These are phyloP conservation scores for Spilogale gracilis DNA, from an alignment of 2,113 vertebrate species.

Conservation along the genomic window DNA sequence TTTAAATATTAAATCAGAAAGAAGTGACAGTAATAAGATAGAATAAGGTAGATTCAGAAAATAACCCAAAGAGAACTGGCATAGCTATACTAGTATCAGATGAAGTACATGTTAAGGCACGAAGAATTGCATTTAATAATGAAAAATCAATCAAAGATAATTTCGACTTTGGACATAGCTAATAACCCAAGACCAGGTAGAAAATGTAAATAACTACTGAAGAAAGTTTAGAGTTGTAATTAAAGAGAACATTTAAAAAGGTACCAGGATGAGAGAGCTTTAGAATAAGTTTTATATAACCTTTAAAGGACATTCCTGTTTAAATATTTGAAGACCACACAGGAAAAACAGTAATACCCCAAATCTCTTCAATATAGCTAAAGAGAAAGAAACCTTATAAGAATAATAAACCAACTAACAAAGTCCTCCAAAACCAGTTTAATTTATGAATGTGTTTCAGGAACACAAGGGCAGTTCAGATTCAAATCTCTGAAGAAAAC, in stretches of 20 bases:
- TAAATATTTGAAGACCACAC: neutral
- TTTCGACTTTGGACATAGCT: neutral
- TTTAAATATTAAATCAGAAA: neutral
- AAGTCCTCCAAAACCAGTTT: neutral
- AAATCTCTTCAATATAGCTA: neutral
- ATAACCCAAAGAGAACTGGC: neutral
- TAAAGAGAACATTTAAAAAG: neutral
- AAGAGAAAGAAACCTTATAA: neutral
- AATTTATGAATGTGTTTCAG: neutral
- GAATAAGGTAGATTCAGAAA: neutral
- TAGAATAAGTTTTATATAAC: neutral
- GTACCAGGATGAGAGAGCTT: neutral
- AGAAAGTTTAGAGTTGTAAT: neutral
- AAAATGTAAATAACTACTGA: neutral
- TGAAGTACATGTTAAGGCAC: neutral
- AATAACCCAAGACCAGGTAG: neutral
- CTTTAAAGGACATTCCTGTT: neutral
- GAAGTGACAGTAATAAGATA: neutral
- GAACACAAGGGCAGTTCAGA: neutral
- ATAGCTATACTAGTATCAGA: neutral
- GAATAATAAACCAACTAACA: neutral
- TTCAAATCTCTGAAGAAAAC: neutral
- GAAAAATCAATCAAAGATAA: neutral
- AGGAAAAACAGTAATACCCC: neutral
- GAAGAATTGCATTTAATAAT: neutral